Evolutionary conservation across 1,140 invertebrate genomes (phyloP).

Genomic region (Epicauta chinensis): DNA sequence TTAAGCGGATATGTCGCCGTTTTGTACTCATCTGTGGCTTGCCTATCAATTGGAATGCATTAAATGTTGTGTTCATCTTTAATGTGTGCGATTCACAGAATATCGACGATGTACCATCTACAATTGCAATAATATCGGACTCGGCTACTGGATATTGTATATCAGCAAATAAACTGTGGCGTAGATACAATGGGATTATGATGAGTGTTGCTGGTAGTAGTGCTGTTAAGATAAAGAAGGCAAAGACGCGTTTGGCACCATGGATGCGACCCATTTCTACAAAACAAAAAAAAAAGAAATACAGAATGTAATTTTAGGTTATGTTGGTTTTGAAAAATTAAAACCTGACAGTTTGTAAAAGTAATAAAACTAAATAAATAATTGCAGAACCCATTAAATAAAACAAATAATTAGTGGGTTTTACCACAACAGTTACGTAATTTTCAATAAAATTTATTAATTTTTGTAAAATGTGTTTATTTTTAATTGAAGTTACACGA

Average conservation of each 20-base stretch:
- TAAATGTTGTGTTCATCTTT: conserved; percentile 71
- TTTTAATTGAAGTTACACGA: no score
- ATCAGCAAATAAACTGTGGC: conserved; percentile 65
- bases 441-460: no score
- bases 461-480: no score
- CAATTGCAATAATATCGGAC: conserved; percentile 73
- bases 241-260: conserved; percentile 63
- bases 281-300: conserved; percentile 39
- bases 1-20: conserved; percentile 67
- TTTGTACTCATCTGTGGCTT: conserved; percentile 60
- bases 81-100: conserved; percentile 73
- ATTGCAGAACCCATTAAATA: no score
- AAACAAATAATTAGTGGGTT: no score
- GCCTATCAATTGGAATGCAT: conserved; percentile 71
- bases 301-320: background rate
- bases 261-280: conserved; percentile 63
- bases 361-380: no score
- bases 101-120: conserved; percentile 67
- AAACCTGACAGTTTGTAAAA: no score
- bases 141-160: conserved; percentile 68
- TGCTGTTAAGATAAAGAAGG: conserved; percentile 66
- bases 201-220: conserved; percentile 65
- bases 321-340: no score
- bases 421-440: no score
- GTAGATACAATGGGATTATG: conserved; percentile 65